These are phyloP conservation scores for Aphaenogaster rudis DNA, from an alignment of 1,140 invertebrate genomes.

Conservation along the genomic window DNA sequence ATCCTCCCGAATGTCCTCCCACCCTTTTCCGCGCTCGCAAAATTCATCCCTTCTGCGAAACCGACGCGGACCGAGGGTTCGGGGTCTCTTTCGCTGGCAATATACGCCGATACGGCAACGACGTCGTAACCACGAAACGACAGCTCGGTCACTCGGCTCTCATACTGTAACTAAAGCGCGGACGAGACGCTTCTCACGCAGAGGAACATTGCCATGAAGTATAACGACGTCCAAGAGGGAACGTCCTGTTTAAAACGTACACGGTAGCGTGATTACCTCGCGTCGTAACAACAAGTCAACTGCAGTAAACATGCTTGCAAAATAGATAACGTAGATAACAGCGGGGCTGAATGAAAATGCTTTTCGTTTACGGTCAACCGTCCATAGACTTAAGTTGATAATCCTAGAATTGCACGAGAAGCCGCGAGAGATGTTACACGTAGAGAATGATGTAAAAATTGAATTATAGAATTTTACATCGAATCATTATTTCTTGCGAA, in stretches of 20 bases:
- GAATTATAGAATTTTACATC: slow-evolving; percentile 2
- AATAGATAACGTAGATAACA: slow-evolving; percentile 41
- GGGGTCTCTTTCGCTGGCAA: slow-evolving; percentile 52
- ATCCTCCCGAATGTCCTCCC: slow-evolving; percentile 3
- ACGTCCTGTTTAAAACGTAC: slow-evolving; percentile 49
- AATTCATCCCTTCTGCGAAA: slow-evolving; percentile 42
- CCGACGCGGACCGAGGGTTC: slow-evolving; percentile 12
- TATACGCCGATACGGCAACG: slow-evolving; percentile 72
- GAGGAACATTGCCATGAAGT: slow-evolving; percentile 59
- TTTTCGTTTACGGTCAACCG: slow-evolving; percentile 43
- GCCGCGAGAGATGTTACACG: not conserved
- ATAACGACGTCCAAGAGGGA: slow-evolving; percentile 62
- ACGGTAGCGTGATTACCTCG: slow-evolving; percentile 64
- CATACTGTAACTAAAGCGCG: slow-evolving; percentile 46
- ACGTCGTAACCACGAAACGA: slow-evolving; percentile 73
- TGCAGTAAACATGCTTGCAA: slow-evolving; percentile 46
- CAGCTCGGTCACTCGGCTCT: slow-evolving; percentile 51
- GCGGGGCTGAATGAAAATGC: slow-evolving; percentile 7
- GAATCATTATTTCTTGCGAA: not conserved
- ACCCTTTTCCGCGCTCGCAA: slow-evolving; percentile 22
- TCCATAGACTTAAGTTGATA: not conserved
- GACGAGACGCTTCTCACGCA: slow-evolving; percentile 48
- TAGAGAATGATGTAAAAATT: not conserved
- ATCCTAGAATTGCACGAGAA: not conserved
- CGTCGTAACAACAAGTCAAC: slow-evolving; percentile 60